phyloP scores from a whole-genome alignment of 1,140 invertebrate species.

The Maconellicoccus hirsutus region DNA sequence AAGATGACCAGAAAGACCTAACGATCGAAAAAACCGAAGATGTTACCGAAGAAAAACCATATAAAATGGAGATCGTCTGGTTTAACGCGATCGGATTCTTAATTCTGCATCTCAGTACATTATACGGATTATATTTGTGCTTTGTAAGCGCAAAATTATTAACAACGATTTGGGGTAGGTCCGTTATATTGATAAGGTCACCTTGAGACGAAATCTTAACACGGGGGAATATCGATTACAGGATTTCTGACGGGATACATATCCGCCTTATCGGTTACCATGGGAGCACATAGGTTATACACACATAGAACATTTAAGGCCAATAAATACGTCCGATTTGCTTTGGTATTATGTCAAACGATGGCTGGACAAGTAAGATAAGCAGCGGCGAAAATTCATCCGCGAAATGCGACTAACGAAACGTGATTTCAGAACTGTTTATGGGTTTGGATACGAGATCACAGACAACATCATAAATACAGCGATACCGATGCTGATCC shows the following conservation, averaged over 20 bases:
- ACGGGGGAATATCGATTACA: too few species aligned
- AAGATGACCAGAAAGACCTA: not conserved
- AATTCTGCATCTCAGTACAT: constrained; percentile 25
- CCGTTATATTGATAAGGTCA: too few species aligned
- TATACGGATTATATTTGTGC: constrained; percentile 27
- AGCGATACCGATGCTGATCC: constrained; percentile 85
- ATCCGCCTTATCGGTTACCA: constrained; percentile 31
- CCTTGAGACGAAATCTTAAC: too few species aligned
- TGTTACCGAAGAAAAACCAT: not conserved
- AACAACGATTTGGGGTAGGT: constrained; percentile 30
- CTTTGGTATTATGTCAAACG: constrained; percentile 39
- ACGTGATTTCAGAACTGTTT: constrained; percentile 74
- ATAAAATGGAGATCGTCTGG: constrained; percentile 27
- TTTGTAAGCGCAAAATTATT: constrained; percentile 23
- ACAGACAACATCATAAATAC: constrained; percentile 84
- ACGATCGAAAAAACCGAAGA: not conserved
- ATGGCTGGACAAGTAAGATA: constrained; percentile 41
- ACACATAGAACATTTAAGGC: constrained; percentile 44
- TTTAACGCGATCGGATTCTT: constrained; percentile 27
- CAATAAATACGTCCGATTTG: constrained; percentile 35
- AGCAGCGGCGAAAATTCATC: not conserved
- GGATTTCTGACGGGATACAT: not conserved
- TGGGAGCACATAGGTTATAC: constrained; percentile 43
- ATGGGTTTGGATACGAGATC: constrained; percentile 50
- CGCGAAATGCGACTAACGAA: not conserved